Percentiles rank a stretch among this genome's conserved stretches.
These are phyloP conservation scores for Minunthozetes semirufus DNA, from an alignment of 2,888 invertebrate genomes.

Conservation along the genomic window DNA sequence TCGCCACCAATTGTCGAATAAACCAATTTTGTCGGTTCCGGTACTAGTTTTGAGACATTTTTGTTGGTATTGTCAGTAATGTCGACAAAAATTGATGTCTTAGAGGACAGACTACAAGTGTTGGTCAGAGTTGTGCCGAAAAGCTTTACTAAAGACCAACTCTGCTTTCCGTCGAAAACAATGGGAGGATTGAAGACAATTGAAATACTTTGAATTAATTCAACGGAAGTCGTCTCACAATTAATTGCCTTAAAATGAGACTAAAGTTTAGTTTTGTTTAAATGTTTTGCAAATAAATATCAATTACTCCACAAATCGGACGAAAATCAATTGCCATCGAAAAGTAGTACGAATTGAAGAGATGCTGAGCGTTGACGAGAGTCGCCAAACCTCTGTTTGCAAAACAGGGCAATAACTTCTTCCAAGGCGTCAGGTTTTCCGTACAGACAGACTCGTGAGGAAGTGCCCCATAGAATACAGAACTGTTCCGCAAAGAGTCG, in stretches of 20 bases:
- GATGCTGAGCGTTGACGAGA: conserved; percentile 77
- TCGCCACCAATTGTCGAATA: conserved; percentile 64
- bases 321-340: conserved; percentile 78
- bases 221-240: conserved; percentile 61
- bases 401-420: conserved; percentile 87
- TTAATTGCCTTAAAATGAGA: conserved; percentile 50
- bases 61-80: conserved; percentile 56
- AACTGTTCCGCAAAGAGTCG: conserved; percentile 48
- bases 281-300: conserved; percentile 40
- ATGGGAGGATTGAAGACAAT: conserved; percentile 75
- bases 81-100: conserved; percentile 75
- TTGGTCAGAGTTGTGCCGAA: conserved; percentile 78
- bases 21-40: conserved; percentile 56
- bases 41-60: conserved; percentile 59
- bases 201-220: conserved; percentile 75
- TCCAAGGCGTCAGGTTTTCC: conserved; percentile 97
- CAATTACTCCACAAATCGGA: conserved; percentile 63
- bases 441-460: conserved; percentile 96
- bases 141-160: conserved; percentile 74
- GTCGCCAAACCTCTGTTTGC: conserved; percentile 75
- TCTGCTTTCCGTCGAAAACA: conserved; percentile 50
- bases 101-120: conserved; percentile 69
- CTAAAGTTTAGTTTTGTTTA: neutral
- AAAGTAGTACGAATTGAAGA: conserved; percentile 88
- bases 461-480: conserved; percentile 70